Evolutionary conservation across 2,888 invertebrate genomes (phyloP), one percentile per base, ranked within the genome.

Genomic region (Orthosia cruda): DNA sequence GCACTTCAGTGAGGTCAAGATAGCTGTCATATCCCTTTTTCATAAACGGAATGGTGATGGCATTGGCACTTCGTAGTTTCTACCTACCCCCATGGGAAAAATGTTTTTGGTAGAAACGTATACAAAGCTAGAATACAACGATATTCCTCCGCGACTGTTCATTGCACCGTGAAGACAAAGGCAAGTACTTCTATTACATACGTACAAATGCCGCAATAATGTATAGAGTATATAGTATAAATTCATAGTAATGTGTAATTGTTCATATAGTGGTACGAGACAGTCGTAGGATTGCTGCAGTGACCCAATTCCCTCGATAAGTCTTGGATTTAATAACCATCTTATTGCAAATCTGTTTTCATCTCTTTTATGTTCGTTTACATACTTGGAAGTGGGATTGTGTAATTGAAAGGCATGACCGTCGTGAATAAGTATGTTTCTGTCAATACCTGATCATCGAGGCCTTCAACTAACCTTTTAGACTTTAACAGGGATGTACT

Each of bases 201-300:
- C 20, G 55, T 67, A 55, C 55, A 64, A 81, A 75, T 81, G 61
- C 69, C 52, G 85, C 81, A 81, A 81, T 68, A 61, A 81, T 84
- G 65, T 80, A 54, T 80, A 40, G 80, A 58, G 59, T 59, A 12
- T 54, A 58, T 26, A 16, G 66, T 80, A 71, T 68, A 67, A n/a
- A 71, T 74, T 68, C 59, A 79, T 67, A 71, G 59, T 71, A 52
- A 80, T 63, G 66, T 63, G 47, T 66, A 71, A 81, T 70, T 74
- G 66, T 7, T 66, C 32, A 70, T 74, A 84, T 47, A 81, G 61
- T 80, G 63, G 63, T 84, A 81, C 52, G 40, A 40, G 40, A 40
- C 40, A 40, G 40, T 74, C 50, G 49, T 57, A 64, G 49, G 59
- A 81, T 68, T 81, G 63, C 65, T 50, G 40, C 70, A 62, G 63